A percentile compares a stretch with the other conserved stretches of the same genome.
These are phyloP conservation scores for Marmota flaviventris DNA, from an alignment of 2,113 vertebrate genomes.

Conservation along the genomic window DNA sequence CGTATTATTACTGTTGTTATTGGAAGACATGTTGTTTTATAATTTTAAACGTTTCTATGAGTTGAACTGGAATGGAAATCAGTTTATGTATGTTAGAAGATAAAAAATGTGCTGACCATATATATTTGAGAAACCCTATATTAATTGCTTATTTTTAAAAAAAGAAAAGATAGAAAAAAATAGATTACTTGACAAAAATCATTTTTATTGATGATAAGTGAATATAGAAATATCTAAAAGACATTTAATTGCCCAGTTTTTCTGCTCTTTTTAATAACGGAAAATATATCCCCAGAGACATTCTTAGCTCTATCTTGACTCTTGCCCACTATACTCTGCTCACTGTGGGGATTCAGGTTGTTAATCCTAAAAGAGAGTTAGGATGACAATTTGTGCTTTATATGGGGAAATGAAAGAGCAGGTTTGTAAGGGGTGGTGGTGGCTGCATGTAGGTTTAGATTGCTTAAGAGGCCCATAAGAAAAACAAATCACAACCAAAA, in stretches of 20 bases:
- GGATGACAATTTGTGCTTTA: not conserved
- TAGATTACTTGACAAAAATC: not conserved
- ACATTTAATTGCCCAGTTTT: not conserved
- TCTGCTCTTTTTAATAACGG: not conserved
- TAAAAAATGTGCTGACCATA: not conserved
- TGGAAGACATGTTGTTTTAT: not conserved
- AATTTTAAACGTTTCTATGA: slow-evolving; percentile 28
- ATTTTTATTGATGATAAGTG: not conserved
- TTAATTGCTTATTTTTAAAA: not conserved
- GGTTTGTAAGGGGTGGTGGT: not conserved
- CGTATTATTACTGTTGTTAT: not conserved
- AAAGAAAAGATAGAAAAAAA: not conserved
- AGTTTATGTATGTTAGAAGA: not conserved
- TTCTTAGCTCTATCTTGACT: not conserved
- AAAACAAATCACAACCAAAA: not conserved
- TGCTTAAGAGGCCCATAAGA: not conserved
- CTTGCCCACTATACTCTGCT: not conserved
- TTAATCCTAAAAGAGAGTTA: slow-evolving; percentile 4
- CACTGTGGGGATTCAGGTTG: not conserved
- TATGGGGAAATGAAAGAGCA: not conserved
- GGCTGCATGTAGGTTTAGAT: not conserved
- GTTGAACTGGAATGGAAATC: not conserved
- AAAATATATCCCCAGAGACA: not conserved
- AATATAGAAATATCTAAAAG: not conserved
- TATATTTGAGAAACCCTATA: not conserved